Percentiles rank a stretch among this genome's conserved stretches.
phyloP scores from a whole-genome alignment of 2,113 vertebrate genomes.

The Austrofundulus limnaeus region DNA sequence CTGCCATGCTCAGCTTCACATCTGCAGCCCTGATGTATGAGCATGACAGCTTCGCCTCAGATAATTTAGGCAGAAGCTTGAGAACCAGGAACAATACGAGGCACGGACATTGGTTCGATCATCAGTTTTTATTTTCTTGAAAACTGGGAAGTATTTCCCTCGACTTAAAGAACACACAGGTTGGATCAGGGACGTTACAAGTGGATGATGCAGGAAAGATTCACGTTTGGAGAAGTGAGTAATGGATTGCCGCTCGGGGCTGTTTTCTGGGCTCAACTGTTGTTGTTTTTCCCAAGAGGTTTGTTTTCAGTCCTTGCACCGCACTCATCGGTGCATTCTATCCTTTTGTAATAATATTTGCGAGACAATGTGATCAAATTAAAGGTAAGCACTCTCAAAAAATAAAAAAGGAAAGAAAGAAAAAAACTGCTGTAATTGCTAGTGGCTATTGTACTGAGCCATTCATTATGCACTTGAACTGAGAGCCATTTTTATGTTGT shows the following conservation, averaged over 20 bases:
- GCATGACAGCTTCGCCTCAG: background rate
- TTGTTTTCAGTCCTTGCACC: slow-evolving; percentile 54
- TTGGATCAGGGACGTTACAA: background rate
- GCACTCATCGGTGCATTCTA: slow-evolving; percentile 35
- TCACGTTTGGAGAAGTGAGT: slow-evolving; percentile 8
- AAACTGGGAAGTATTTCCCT: background rate
- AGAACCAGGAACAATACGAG: background rate
- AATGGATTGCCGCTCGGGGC: slow-evolving; percentile 26
- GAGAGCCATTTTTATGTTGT: slow-evolving; percentile 10
- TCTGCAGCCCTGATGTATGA: slow-evolving; percentile 32
- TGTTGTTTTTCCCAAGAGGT: slow-evolving; percentile 57
- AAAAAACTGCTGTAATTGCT: slow-evolving; percentile 59
- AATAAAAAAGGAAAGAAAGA: too few relatives aligned
- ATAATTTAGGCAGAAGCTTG: slow-evolving; percentile 20
- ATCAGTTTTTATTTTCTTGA: background rate
- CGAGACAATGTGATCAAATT: slow-evolving; percentile 53
- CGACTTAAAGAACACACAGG: background rate
- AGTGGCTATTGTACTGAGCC: slow-evolving; percentile 50
- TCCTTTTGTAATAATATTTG: slow-evolving; percentile 58
- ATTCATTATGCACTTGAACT: slow-evolving; percentile 50
- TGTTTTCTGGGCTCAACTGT: slow-evolving; percentile 37
- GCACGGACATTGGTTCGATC: background rate
- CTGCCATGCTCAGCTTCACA: slow-evolving; percentile 23
- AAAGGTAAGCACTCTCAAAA: slow-evolving; percentile 62
- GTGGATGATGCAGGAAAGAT: background rate